phyloP scores from a whole-genome alignment of 2,888 invertebrate species.

The Machimus atricapillus region DNA sequence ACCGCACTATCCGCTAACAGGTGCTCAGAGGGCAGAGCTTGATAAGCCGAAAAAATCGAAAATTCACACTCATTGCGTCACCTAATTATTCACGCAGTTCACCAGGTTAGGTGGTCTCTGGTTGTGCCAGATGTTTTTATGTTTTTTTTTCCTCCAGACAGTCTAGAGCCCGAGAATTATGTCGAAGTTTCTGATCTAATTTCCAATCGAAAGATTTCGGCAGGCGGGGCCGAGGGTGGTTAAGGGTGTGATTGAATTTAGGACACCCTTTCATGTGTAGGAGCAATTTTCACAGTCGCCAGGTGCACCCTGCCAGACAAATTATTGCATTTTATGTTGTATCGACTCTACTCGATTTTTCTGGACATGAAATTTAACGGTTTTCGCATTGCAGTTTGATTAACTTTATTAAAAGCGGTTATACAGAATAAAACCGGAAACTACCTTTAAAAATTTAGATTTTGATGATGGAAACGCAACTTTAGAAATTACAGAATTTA shows the following conservation, averaged over 20 bases:
- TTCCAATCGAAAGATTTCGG: background rate
- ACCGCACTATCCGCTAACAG: background rate
- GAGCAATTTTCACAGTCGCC: background rate
- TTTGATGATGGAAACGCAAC: background rate
- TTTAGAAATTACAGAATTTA: background rate
- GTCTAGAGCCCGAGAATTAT: background rate
- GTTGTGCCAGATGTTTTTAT: background rate
- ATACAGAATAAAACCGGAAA: background rate
- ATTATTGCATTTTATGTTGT: background rate
- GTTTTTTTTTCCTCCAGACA: background rate
- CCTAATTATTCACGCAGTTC: constrained; percentile 32
- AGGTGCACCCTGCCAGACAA: background rate
- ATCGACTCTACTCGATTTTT: background rate
- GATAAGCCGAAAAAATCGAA: background rate
- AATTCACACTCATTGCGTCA: constrained; percentile 35
- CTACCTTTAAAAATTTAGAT: background rate
- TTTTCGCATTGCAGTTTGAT: background rate
- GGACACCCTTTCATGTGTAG: constrained; percentile 15
- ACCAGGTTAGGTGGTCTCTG: background rate
- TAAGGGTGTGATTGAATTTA: background rate
- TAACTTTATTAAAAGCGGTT: background rate
- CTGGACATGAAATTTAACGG: background rate
- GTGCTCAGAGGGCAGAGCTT: background rate
- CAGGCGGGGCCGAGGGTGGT: background rate
- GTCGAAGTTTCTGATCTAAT: background rate